Conservation (phyloP, 2,888 invertebrate species). For the Dendrolimus pini region DNA sequence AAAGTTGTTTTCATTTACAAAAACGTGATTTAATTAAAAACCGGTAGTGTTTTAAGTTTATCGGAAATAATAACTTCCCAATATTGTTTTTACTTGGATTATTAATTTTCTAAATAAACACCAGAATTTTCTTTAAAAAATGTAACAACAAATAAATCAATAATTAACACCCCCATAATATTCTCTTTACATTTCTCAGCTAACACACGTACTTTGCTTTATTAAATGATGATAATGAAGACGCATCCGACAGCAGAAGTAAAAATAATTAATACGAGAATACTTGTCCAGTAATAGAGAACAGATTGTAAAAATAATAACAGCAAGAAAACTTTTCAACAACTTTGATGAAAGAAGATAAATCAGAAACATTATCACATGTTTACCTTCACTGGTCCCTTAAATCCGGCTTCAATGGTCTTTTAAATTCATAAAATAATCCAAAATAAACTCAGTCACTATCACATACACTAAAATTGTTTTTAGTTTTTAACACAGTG, state of each 20-base stretch:
- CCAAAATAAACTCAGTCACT: constrained; percentile 33
- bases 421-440: constrained; percentile 17
- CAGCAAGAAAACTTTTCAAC: constrained; percentile 23
- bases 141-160: too few species aligned
- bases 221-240: too few species aligned
- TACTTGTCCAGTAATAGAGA: too few species aligned
- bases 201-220: too few species aligned
- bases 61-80: neutral
- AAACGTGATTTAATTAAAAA: neutral
- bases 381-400: constrained; percentile 38
- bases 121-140: too few species aligned
- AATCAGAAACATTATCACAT: constrained; percentile 33
- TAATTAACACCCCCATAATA: too few species aligned
- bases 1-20: neutral
- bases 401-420: constrained; percentile 23
- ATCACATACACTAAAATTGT: constrained; percentile 24
- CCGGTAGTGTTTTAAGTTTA: neutral
- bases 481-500: constrained; percentile 1
- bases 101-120: too few species aligned
- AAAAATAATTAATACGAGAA: too few species aligned
- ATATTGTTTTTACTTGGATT: too few species aligned
- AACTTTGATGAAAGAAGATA: constrained; percentile 13
- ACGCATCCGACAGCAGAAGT: too few species aligned
- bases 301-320: constrained; percentile 17
- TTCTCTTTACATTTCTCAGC: too few species aligned